These are phyloP conservation scores for Periplaneta americana DNA, from an alignment of 1,140 invertebrate genomes.

Conservation along the genomic window DNA sequence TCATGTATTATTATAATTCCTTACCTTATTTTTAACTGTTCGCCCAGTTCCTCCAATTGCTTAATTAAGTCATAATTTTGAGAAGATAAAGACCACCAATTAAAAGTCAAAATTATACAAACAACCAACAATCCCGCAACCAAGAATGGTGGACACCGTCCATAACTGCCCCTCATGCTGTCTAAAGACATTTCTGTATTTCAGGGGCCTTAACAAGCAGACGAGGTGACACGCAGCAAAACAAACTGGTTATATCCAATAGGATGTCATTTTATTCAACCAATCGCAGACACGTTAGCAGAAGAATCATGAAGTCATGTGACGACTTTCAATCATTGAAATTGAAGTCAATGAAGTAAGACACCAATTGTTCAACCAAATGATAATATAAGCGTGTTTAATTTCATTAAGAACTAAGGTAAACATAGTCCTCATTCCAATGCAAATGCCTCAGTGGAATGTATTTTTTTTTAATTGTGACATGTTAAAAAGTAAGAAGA, in stretches of 20 bases:
- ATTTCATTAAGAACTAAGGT: no score
- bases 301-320: no score
- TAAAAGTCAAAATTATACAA: slow-evolving; percentile 41
- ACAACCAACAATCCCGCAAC: slow-evolving; percentile 37
- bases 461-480: no score
- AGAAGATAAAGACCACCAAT: slow-evolving; percentile 44
- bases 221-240: neutral
- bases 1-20: neutral
- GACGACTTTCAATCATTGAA: no score
- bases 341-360: no score
- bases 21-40: slow-evolving; percentile 44
- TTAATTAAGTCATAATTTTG: slow-evolving; percentile 42
- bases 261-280: neutral
- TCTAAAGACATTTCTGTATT: slow-evolving; percentile 32
- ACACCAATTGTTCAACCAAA: no score
- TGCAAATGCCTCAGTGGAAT: no score
- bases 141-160: slow-evolving; percentile 42
- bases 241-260: neutral
- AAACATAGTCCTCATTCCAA: no score
- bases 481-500: no score
- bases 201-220: slow-evolving; percentile 30
- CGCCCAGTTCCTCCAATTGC: slow-evolving; percentile 41
- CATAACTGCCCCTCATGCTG: slow-evolving; percentile 42
- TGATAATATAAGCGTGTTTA: no score
- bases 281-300: neutral